Evolutionary conservation across 2,888 invertebrate genomes (phyloP), one percentile per base, ranked within the genome.

Genomic region (Tortrix viridana): DNA sequence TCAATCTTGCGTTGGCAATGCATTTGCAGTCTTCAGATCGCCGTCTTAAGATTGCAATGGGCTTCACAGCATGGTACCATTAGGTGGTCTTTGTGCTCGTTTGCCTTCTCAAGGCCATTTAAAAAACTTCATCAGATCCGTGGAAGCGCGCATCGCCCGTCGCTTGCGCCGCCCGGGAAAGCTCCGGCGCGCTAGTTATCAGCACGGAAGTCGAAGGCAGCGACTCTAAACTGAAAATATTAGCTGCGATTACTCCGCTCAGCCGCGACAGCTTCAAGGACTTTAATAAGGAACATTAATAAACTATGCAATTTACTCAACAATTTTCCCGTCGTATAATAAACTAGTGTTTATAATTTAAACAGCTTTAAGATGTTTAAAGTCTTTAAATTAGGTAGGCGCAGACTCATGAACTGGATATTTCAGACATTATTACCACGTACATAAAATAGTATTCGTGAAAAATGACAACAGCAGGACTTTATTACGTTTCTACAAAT

Each of bases 121-220:
- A 37, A 4, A 1, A 1, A 37, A n/a, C n/a, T 38, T 5, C 14
- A 3, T 38, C n/a, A 38, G n/a, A 14, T n/a, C n/a, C 38, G 5
- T 9, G 26, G 38, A 38, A 5, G 14, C 38, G 38, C 43, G 41
- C 19, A 43, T 16, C 47, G 68, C 65, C 64, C 63, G 3, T 72
- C 18, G 62, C 67, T 78, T 75, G 68, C 3, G 66, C 75, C 75
- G 67, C 66, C 46, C 68, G 41, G 16, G 32, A 53, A 55, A 58
- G 65, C 46, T 57, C 22, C 64, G 61, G 68, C 67, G 56, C 52
- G 69, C 71, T 77, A 74, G 68, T 80, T 80, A 81, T 73, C 75
- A 68, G 77, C 82, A 84, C 81, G 83, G 75, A 81, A 73, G 43
- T 76, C 72, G 64, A 68, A 72, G 46, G 52, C 50, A 71, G 60